Conservation (phyloP, 1,140 invertebrate species). For the Acromyrmex echinatior region DNA sequence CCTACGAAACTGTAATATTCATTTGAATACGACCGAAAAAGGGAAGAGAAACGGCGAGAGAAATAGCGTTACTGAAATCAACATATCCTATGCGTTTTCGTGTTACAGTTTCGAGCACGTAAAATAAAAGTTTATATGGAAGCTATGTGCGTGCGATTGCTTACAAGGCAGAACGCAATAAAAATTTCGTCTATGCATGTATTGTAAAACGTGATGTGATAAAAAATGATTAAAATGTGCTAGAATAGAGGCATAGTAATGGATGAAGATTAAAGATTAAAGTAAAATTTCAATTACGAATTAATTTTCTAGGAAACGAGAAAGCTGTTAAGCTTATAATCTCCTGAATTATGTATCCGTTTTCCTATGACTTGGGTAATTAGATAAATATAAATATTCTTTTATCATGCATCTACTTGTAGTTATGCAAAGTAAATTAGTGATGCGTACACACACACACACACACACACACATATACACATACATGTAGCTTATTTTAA, state of each 20-base stretch:
- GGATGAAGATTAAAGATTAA: neutral
- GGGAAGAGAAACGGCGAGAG: constrained; percentile 40
- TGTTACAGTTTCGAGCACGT: constrained; percentile 15
- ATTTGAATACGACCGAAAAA: constrained; percentile 72
- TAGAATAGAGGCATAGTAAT: neutral
- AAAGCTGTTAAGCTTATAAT: neutral
- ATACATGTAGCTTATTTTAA: neutral
- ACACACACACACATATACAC: too few relatives aligned
- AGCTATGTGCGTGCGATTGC: neutral
- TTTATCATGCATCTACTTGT: neutral
- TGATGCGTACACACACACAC: neutral
- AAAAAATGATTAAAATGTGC: neutral
- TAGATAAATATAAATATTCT: neutral
- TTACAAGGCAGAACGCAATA: constrained; percentile 26
- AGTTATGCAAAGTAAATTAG: neutral
- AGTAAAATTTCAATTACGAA: neutral
- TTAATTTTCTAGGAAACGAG: neutral
- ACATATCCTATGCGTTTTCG: constrained; percentile 44
- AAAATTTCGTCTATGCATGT: neutral
- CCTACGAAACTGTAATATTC: constrained; percentile 70
- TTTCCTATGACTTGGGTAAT: neutral
- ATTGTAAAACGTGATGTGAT: neutral
- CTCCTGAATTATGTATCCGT: neutral
- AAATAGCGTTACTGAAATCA: constrained; percentile 57
- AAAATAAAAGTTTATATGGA: constrained; percentile 46